Evolutionary conservation across 1,140 invertebrate genomes (phyloP).

Genomic region (Bombus pascuorum): DNA sequence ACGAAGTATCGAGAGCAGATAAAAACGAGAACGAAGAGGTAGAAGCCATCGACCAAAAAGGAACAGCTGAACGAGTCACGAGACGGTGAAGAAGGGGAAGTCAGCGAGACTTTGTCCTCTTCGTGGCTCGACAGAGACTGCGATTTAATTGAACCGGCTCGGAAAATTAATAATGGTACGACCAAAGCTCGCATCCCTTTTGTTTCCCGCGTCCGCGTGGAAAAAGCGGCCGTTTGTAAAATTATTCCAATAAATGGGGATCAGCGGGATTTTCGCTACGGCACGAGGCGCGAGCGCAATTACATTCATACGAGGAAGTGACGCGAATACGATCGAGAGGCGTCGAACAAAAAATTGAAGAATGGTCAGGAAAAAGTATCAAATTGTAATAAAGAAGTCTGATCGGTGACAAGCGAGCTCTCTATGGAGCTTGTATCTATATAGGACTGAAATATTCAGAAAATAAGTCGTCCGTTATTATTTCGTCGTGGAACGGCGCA

Average conservation of each 20-base stretch:
- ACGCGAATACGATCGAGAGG: not conserved
- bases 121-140: not conserved
- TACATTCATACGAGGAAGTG: not conserved
- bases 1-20: not conserved
- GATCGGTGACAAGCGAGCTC: not conserved
- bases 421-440: not conserved
- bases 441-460: no score
- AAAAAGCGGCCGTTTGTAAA: slow-evolving; percentile 30
- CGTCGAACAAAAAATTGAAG: not conserved
- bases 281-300: slow-evolving; percentile 25
- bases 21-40: not conserved
- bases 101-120: not conserved
- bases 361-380: not conserved
- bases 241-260: slow-evolving; percentile 39
- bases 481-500: no score
- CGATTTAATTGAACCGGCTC: slow-evolving; percentile 40
- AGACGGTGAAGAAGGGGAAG: not conserved
- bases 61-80: not conserved
- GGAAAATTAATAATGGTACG: slow-evolving; percentile 40
- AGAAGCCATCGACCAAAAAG: not conserved
- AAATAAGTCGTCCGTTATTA: no score
- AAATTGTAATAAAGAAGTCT: not conserved
- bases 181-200: slow-evolving; percentile 12
- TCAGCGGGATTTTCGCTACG: slow-evolving; percentile 45
- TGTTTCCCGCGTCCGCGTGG: slow-evolving; percentile 26